These are phyloP conservation scores for Clanis bilineata DNA, from an alignment of 2,888 invertebrate genomes.

Conservation along the genomic window DNA sequence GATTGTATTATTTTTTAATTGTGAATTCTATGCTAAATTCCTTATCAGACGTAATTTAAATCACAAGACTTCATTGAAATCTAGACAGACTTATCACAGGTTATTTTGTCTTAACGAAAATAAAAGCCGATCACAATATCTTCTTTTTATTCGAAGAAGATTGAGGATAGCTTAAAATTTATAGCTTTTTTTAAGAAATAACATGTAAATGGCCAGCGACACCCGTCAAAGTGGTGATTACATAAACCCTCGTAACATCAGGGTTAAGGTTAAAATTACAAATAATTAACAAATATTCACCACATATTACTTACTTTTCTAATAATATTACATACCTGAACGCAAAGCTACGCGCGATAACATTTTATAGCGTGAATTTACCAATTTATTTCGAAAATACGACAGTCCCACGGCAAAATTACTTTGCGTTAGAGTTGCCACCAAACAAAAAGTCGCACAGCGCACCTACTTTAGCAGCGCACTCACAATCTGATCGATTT, in stretches of 20 bases:
- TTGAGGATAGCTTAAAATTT: neutral
- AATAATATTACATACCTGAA: conserved; percentile 79
- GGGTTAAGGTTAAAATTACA: conserved; percentile 49
- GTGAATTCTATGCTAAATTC: neutral
- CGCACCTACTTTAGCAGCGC: too few relatives aligned
- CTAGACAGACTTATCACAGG: neutral
- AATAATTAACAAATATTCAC: conserved; percentile 17
- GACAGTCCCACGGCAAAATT: conserved; percentile 54
- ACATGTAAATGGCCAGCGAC: conserved; percentile 25
- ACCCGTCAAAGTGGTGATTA: conserved; percentile 73
- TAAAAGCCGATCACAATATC: neutral
- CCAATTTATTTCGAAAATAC: conserved; percentile 47
- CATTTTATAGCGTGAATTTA: conserved; percentile 78
- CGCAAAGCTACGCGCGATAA: conserved; percentile 86
- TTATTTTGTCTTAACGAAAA: neutral
- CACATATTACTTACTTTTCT: conserved; percentile 17
- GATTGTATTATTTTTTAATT: too few relatives aligned
- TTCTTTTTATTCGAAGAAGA: neutral
- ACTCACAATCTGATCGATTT: too few relatives aligned
- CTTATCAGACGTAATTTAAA: neutral
- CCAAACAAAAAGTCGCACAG: neutral
- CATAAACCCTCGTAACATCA: conserved; percentile 70
- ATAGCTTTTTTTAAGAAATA: neutral
- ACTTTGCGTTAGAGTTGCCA: conserved; percentile 63
- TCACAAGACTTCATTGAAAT: neutral